Conservation (phyloP, 1,140 invertebrate genomes). For the Penaeus japonicus region DNA sequence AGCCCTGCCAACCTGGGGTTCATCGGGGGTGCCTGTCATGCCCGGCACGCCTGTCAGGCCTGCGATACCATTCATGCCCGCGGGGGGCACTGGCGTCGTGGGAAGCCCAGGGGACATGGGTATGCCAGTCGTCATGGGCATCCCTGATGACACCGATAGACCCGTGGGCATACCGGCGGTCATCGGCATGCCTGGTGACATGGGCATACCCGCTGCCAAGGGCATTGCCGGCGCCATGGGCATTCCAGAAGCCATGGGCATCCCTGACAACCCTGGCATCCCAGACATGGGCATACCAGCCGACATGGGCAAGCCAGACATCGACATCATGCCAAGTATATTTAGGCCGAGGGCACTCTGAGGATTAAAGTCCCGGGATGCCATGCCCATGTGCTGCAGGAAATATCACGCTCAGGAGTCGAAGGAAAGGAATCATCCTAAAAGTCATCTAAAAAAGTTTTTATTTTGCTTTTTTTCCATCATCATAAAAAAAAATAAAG, state of each 20-base stretch:
- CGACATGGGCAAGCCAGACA: conserved; percentile 28
- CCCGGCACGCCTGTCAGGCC: background rate
- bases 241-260: conserved; percentile 20
- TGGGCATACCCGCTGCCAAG: conserved; percentile 20
- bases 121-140: conserved; percentile 23
- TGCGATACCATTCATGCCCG: conserved; percentile 22
- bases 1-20: conserved; percentile 7
- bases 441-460: conserved; percentile 14
- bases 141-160: conserved; percentile 20
- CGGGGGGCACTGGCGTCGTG: conserved; percentile 3
- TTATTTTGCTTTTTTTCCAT: background rate
- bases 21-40: conserved; percentile 16
- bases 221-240: conserved; percentile 11
- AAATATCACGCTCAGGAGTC: conserved; percentile 25
- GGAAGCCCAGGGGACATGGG: conserved; percentile 6
- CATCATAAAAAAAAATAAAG: background rate
- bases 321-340: conserved; percentile 46
- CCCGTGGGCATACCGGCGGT: conserved; percentile 19
- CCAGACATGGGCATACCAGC: background rate
- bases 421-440: conserved; percentile 10
- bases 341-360: conserved; percentile 44
- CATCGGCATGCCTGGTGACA: conserved; percentile 28
- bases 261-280: conserved; percentile 20
- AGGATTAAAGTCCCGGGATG: conserved; percentile 34
- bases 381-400: conserved; percentile 47